Percentiles rank a stretch among this genome's conserved stretches.
Evolutionary conservation across 2,888 invertebrate genomes (phyloP).

Genomic region (Entomobrya proxima): DNA sequence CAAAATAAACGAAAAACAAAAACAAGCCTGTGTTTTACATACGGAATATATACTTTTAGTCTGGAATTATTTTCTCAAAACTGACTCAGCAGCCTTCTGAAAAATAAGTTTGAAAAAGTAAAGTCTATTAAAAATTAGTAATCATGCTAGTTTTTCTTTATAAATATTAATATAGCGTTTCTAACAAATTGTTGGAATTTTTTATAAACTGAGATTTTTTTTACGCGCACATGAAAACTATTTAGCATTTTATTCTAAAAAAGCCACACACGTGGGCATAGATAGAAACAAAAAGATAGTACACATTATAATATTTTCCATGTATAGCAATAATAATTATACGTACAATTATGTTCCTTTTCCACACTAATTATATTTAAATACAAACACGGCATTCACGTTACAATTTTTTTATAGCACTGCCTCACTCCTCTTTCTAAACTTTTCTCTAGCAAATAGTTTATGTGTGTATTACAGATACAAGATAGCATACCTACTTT

Average conservation of each 20-base stretch:
- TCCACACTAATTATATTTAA: slow-evolving; percentile 28
- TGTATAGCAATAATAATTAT: background rate
- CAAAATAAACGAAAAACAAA: background rate
- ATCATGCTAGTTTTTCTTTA: no score
- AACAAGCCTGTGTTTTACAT: no score
- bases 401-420: slow-evolving; percentile 42
- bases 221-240: background rate
- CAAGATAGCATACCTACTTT: background rate
- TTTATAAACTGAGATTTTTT: background rate
- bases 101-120: background rate
- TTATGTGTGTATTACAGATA: background rate
- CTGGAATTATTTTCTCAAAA: slow-evolving; percentile 12
- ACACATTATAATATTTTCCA: background rate
- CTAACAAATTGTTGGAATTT: background rate
- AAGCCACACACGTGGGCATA: background rate
- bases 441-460: background rate
- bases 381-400: slow-evolving; percentile 58
- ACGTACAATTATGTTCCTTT: background rate
- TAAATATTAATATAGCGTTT: background rate
- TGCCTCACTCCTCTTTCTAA: slow-evolving; percentile 7
- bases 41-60: background rate
- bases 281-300: background rate
- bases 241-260: background rate
- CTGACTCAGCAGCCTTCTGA: slow-evolving; percentile 6
- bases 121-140: no score